Conservation (phyloP, 2,113 vertebrate species). For the Notarius lentiginosus region DNA sequence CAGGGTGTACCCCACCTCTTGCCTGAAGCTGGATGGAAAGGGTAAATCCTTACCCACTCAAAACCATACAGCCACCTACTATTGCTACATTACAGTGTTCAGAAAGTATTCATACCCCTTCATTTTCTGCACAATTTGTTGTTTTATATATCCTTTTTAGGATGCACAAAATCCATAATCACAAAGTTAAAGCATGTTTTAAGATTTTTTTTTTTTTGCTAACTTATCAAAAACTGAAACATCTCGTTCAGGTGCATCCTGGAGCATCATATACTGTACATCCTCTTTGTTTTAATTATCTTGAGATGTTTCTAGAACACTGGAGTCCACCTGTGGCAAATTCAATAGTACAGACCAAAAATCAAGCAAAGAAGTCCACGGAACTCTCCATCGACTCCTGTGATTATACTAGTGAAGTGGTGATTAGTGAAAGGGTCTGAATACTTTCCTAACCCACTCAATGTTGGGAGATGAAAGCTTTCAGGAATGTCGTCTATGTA, state of each 20-base stretch:
- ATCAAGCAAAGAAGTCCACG: not conserved
- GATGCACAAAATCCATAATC: not conserved
- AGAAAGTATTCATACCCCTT: not conserved
- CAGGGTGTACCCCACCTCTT: too few relatives aligned
- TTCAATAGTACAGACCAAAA: not conserved
- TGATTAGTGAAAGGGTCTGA: not conserved
- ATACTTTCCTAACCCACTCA: not conserved
- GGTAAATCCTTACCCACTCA: not conserved
- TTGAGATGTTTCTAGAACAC: not conserved
- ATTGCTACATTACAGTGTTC: not conserved
- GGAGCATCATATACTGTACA: not conserved
- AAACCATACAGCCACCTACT: not conserved
- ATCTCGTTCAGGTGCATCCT: not conserved
- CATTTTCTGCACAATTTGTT: not conserved
- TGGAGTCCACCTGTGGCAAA: not conserved
- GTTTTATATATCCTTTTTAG: not conserved
- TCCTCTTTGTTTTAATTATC: not conserved
- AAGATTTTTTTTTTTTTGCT: too few relatives aligned
- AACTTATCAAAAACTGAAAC: too few relatives aligned
- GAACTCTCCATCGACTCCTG: too few relatives aligned
- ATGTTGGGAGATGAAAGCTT: not conserved
- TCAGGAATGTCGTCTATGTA: not conserved
- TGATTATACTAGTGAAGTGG: too few relatives aligned
- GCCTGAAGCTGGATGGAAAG: too few relatives aligned
- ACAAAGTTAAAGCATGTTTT: not conserved